Conservation (phyloP, 2,888 invertebrate species). For the Chelonus formosanus region DNA sequence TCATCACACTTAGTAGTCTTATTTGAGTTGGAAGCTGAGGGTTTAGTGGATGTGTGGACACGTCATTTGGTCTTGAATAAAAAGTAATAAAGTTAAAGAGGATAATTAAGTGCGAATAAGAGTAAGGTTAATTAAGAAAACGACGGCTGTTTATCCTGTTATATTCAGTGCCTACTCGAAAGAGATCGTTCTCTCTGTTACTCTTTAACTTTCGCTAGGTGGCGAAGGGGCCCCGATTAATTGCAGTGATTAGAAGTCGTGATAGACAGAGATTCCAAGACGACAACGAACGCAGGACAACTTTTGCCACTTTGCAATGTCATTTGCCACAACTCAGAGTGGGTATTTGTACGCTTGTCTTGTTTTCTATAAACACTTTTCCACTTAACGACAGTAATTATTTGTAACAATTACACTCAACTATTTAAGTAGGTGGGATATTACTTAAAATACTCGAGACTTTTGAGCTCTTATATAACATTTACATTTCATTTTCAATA, state of each 20-base stretch:
- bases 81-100: conserved; percentile 23
- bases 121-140: conserved; percentile 34
- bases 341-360: conserved; percentile 11
- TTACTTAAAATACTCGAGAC: no score
- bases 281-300: conserved; percentile 13
- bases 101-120: conserved; percentile 32
- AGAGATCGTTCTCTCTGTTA: conserved; percentile 15
- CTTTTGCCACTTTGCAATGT: conserved; percentile 13
- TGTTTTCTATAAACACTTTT: conserved; percentile 1
- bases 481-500: no score
- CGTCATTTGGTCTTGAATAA: conserved; percentile 18
- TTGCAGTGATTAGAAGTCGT: conserved; percentile 35
- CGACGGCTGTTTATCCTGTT: conserved; percentile 34
- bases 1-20: conserved; percentile 14
- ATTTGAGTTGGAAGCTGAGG: conserved; percentile 13
- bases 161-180: conserved; percentile 25
- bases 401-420: conserved; percentile 14
- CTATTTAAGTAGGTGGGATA: neutral
- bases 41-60: conserved; percentile 7
- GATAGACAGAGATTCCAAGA: conserved; percentile 26
- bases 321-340: conserved; percentile 9
- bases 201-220: conserved; percentile 13
- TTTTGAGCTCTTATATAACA: no score
- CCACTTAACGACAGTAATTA: conserved; percentile 4
- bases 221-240: conserved; percentile 32